Conservation (phyloP, 2,888 invertebrate genomes). For the Arenicola marina region DNA sequence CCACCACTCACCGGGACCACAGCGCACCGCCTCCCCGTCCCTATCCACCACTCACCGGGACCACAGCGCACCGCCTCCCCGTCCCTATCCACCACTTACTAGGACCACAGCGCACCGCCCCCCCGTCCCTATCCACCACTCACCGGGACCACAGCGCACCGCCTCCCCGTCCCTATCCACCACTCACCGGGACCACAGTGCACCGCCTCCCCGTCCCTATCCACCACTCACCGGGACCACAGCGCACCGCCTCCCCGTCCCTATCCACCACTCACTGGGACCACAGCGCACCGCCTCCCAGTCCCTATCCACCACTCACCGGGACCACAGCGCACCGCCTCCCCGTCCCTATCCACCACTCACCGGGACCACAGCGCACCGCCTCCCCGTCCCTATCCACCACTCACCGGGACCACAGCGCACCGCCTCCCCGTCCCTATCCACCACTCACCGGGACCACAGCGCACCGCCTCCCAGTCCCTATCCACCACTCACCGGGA, state of each 20-base stretch:
- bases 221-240: constrained; percentile 57
- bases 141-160: constrained; percentile 61
- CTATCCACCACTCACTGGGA: constrained; percentile 56
- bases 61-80: constrained; percentile 61
- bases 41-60: constrained; percentile 56
- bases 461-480: constrained; percentile 60
- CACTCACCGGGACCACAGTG: constrained; percentile 59
- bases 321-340: constrained; percentile 60
- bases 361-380: constrained; percentile 61
- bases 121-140: constrained; percentile 57
- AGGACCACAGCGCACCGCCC: constrained; percentile 60
- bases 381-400: constrained; percentile 60
- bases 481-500: constrained; percentile 56
- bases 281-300: constrained; percentile 61
- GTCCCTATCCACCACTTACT: constrained; percentile 57
- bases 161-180: constrained; percentile 60
- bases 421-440: constrained; percentile 61
- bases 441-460: constrained; percentile 57
- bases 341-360: constrained; percentile 57
- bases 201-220: constrained; percentile 61
- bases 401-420: constrained; percentile 59
- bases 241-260: constrained; percentile 60
- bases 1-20: constrained; percentile 57
- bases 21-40: constrained; percentile 60
- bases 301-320: constrained; percentile 57